These are phyloP conservation scores for Argynnis bischoffii DNA, from an alignment of 2,888 invertebrate species.

Conservation along the genomic window DNA sequence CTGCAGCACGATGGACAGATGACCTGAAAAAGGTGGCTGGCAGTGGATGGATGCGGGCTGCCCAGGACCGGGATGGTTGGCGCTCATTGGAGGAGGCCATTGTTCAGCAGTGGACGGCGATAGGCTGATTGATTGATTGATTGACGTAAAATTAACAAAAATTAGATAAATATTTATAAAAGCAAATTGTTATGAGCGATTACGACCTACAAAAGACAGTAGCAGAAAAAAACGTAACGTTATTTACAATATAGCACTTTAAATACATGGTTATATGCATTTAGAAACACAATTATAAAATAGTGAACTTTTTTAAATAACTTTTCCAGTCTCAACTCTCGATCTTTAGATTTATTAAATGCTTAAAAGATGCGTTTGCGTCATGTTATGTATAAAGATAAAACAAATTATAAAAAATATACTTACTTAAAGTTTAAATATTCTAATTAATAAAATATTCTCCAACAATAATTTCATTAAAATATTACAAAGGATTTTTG, in stretches of 20 bases:
- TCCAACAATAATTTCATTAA: slow-evolving; percentile 10
- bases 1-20: too few relatives aligned
- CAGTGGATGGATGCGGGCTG: too few relatives aligned
- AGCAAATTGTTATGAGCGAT: not conserved
- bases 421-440: slow-evolving; percentile 26
- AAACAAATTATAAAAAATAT: slow-evolving; percentile 33
- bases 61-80: too few relatives aligned
- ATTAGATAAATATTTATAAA: not conserved
- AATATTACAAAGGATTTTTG: slow-evolving; percentile 6
- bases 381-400: slow-evolving; percentile 28
- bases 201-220: slow-evolving; percentile 1
- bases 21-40: too few relatives aligned
- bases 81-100: too few relatives aligned
- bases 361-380: slow-evolving; percentile 23
- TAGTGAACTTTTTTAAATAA: slow-evolving; percentile 20
- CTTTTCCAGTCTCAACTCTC: slow-evolving; percentile 34
- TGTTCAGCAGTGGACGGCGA: too few relatives aligned
- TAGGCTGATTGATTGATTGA: too few relatives aligned
- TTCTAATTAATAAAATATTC: slow-evolving; percentile 19
- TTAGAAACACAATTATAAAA: slow-evolving; percentile 10
- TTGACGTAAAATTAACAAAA: not conserved
- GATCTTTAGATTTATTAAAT: slow-evolving; percentile 25
- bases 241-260: not conserved
- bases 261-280: slow-evolving; percentile 4
- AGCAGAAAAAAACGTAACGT: slow-evolving; percentile 1